These are phyloP conservation scores for Probosciger aterrimus DNA, from an alignment of 2,113 vertebrate genomes.

Conservation along the genomic window DNA sequence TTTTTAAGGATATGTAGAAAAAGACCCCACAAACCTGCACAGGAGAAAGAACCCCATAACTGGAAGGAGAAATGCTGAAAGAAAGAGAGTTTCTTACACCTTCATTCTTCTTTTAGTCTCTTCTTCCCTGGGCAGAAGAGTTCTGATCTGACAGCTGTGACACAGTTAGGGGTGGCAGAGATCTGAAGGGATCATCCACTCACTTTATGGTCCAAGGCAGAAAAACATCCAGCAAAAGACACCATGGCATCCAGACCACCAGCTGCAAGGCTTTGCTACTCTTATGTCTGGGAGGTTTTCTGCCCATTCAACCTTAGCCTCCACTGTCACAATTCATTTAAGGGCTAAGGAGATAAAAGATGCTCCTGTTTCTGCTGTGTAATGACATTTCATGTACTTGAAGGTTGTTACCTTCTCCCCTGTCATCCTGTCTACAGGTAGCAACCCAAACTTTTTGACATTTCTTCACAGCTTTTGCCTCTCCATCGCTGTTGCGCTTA, in stretches of 20 bases:
- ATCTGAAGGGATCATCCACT: not conserved
- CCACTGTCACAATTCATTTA: not conserved
- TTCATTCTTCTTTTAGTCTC: not conserved
- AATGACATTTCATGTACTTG: not conserved
- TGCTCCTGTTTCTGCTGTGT: not conserved
- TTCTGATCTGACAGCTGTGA: not conserved
- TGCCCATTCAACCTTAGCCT: not conserved
- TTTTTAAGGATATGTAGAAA: not conserved
- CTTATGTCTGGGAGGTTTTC: not conserved
- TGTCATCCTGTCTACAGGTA: not conserved
- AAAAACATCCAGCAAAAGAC: not conserved
- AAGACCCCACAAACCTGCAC: not conserved
- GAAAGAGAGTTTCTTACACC: not conserved
- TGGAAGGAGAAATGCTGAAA: not conserved
- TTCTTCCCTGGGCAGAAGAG: not conserved
- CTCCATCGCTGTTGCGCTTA: fast-evolving
- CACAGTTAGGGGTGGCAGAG: not conserved
- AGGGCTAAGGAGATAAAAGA: not conserved
- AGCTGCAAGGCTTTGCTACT: not conserved
- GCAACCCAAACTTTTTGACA: not conserved
- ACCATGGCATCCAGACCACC: not conserved
- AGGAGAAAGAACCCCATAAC: not conserved
- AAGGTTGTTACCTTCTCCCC: not conserved
- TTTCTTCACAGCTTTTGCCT: not conserved
- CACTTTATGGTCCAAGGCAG: not conserved